A percentile compares a stretch with the other conserved stretches of the same genome.
Conservation (phyloP, 2,888 invertebrate genomes). For the Philereme transversata region DNA sequence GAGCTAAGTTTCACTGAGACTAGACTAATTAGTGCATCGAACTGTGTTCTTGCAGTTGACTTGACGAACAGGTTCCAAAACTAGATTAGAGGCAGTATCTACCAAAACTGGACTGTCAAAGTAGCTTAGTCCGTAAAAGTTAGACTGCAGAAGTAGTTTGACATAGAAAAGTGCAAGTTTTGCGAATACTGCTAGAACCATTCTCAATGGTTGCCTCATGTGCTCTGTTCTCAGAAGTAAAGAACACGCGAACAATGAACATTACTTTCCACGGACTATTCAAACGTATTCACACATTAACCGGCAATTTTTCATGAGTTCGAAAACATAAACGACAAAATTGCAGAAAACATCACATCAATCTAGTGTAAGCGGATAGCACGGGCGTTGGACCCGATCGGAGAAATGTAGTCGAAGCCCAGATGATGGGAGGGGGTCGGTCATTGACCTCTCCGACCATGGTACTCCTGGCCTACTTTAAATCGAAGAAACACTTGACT, state of each 20-base stretch:
- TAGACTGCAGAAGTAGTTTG: constrained; percentile 1
- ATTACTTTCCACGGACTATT: constrained; percentile 56
- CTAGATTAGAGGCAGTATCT: constrained; percentile 19
- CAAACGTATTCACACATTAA: constrained; percentile 51
- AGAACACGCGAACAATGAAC: constrained; percentile 38
- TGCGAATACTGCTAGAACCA: not conserved
- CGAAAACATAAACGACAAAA: not conserved
- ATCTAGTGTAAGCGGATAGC: constrained; percentile 55
- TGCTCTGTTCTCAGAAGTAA: constrained; percentile 33
- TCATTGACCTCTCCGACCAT: constrained; percentile 70
- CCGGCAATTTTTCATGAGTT: not conserved
- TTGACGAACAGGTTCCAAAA: constrained; percentile 26
- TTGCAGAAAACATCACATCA: constrained; percentile 36
- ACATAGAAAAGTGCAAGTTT: constrained; percentile 19
- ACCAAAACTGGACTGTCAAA: constrained; percentile 17
- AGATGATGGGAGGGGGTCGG: constrained; percentile 59
- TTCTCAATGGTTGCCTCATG: constrained; percentile 1
- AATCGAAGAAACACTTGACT: constrained; percentile 32
- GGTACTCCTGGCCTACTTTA: constrained; percentile 78
- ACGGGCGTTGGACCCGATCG: constrained; percentile 57
- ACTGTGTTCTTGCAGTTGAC: constrained; percentile 23
- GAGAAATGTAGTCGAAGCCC: constrained; percentile 74
- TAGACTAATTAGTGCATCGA: constrained; percentile 26
- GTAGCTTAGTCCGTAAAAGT: constrained; percentile 4
- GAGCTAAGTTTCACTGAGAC: constrained; percentile 17